phyloP scores from a whole-genome alignment of 2,797 vertebrate species.

The Iguana delicatissima region DNA sequence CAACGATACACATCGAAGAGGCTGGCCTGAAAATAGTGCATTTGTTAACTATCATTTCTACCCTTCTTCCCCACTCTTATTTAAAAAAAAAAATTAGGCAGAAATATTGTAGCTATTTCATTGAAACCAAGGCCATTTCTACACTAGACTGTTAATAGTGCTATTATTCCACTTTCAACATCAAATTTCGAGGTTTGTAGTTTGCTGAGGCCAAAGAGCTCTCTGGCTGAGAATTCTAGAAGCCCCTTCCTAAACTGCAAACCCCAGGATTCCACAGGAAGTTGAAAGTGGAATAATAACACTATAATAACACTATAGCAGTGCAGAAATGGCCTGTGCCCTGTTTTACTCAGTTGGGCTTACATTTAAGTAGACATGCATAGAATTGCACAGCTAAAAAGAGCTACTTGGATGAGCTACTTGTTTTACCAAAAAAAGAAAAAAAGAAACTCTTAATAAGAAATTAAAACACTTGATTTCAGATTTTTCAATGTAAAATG shows the following conservation, averaged over 20 bases:
- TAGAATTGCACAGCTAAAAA: constrained; percentile 45
- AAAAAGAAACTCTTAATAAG: neutral
- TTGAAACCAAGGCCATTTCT: neutral
- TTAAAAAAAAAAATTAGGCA: neutral
- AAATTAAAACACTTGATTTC: neutral
- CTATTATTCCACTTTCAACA: too few species aligned
- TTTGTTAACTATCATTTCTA: constrained; percentile 62
- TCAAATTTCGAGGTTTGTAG: too few species aligned
- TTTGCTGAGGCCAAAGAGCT: too few species aligned
- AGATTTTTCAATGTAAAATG: constrained; percentile 13
- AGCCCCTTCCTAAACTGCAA: too few species aligned
- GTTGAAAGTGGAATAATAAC: too few species aligned
- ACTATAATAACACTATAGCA: too few species aligned
- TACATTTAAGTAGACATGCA: constrained; percentile 29
- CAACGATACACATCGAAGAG: constrained; percentile 55
- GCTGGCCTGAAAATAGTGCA: constrained; percentile 54
- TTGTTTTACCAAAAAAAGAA: neutral
- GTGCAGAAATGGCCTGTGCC: too few species aligned
- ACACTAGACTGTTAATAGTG: too few species aligned
- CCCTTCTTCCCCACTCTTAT: constrained; percentile 57
- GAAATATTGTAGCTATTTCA: neutral
- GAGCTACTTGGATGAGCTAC: too few species aligned
- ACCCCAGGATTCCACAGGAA: too few species aligned
- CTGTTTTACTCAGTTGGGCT: neutral
- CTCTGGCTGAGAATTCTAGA: too few species aligned